These are phyloP conservation scores for Gymnothorax javanicus DNA, from an alignment of 2,797 vertebrate species.

Conservation along the genomic window DNA sequence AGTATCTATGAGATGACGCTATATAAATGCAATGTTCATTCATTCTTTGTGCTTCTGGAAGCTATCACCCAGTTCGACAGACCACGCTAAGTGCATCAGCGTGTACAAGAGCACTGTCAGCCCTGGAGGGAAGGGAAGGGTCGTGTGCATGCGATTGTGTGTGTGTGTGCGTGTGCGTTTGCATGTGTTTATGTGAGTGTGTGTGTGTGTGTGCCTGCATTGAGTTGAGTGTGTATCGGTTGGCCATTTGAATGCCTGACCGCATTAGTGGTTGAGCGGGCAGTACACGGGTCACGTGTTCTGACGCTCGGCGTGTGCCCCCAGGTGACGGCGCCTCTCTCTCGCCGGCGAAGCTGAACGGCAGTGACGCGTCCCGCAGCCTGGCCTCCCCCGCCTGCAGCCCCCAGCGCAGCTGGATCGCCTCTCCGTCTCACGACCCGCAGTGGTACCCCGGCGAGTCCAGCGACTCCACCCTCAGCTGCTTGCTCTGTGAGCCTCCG, in stretches of 20 bases:
- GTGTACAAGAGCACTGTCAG: too few relatives aligned
- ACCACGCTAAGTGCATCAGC: too few relatives aligned
- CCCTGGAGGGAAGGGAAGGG: too few relatives aligned
- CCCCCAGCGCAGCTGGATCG: conserved; percentile 92
- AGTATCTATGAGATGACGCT: too few relatives aligned
- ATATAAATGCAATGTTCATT: too few relatives aligned
- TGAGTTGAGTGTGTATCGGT: conserved; percentile 59
- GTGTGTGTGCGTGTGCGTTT: background rate
- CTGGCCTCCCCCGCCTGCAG: conserved; percentile 87
- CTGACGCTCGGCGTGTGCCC: conserved; percentile 22
- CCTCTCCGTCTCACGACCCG: conserved; percentile 95
- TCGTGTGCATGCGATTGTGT: background rate
- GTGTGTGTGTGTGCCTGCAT: background rate
- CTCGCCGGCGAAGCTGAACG: conserved; percentile 91
- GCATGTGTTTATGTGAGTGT: background rate
- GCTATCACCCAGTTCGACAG: too few relatives aligned
- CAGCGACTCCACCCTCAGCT: conserved; percentile 91
- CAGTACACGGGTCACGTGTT: background rate
- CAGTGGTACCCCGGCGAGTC: conserved; percentile 99
- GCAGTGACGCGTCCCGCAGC: conserved; percentile 87
- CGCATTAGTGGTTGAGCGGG: background rate
- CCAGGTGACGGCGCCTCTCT: conserved; percentile 88
- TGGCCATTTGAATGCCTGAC: background rate
- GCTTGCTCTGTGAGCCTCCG: conserved; percentile 89
- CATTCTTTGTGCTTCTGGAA: too few relatives aligned